Conservation (phyloP, 2,888 invertebrate species). For the Nephrotoma guestfalica region DNA sequence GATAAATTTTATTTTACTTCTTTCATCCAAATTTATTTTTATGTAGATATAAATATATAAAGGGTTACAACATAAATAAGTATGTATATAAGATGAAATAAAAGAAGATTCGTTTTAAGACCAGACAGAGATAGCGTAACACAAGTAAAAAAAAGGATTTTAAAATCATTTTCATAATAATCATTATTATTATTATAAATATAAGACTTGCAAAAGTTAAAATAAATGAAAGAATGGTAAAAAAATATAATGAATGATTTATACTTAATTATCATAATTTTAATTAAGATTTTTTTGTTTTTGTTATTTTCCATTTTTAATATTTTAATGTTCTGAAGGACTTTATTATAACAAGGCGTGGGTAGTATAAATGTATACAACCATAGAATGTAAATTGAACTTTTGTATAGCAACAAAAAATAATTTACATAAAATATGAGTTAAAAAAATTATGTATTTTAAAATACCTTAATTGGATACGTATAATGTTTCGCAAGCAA, state of each 20-base stretch:
- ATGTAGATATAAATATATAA: neutral
- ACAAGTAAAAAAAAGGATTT: neutral
- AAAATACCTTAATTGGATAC: neutral
- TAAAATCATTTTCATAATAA: neutral
- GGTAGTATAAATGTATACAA: neutral
- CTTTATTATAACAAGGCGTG: neutral
- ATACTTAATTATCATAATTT: neutral
- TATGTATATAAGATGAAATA: neutral
- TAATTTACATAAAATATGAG: neutral
- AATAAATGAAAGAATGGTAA: neutral
- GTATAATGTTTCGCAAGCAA: neutral
- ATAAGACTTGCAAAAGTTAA: neutral
- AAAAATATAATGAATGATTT: neutral
- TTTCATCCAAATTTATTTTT: neutral
- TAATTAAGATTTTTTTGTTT: neutral
- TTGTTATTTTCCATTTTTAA: neutral
- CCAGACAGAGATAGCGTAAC: neutral
- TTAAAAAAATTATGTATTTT: neutral
- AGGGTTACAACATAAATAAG: neutral
- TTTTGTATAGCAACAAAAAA: neutral
- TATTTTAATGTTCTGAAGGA: neutral
- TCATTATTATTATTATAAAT: neutral
- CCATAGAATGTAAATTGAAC: neutral
- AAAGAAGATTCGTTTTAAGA: neutral
- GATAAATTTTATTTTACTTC: neutral